Evolutionary conservation across 2,888 invertebrate genomes (phyloP).

Genomic region (Hecatera dysodea): DNA sequence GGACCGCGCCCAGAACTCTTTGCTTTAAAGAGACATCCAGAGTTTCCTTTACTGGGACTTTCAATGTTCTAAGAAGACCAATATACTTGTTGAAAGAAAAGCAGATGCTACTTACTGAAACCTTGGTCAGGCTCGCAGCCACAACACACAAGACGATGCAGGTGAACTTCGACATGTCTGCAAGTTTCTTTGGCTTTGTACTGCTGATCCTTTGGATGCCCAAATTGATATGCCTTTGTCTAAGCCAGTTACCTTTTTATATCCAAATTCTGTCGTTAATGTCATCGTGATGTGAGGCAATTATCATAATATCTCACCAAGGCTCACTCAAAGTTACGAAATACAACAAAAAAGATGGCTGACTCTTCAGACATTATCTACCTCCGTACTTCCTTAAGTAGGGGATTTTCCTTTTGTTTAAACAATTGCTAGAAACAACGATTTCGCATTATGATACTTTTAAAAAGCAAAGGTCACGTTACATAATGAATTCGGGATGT

Average conservation of each 20-base stretch:
- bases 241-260: slow-evolving; percentile 52
- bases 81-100: neutral
- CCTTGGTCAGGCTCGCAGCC: slow-evolving; percentile 56
- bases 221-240: slow-evolving; percentile 45
- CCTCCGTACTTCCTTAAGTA: slow-evolving; percentile 38
- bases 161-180: slow-evolving; percentile 59
- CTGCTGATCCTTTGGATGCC: slow-evolving; percentile 39
- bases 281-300: slow-evolving; percentile 52
- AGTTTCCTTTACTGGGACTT: too few relatives aligned
- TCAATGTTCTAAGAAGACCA: neutral
- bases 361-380: slow-evolving; percentile 37
- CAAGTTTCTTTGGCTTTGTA: slow-evolving; percentile 27
- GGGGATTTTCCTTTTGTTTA: slow-evolving; percentile 64
- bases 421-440: slow-evolving; percentile 16
- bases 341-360: slow-evolving; percentile 58
- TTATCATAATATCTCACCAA: slow-evolving; percentile 63
- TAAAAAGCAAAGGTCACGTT: slow-evolving; percentile 8
- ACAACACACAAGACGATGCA: slow-evolving; percentile 54
- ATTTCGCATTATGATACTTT: slow-evolving; percentile 13
- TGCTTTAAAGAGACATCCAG: neutral
- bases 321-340: slow-evolving; percentile 54
- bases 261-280: slow-evolving; percentile 54
- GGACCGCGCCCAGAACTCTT: too few relatives aligned
- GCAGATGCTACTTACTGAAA: slow-evolving; percentile 54
- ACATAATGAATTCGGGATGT: slow-evolving; percentile 21